Conservation (phyloP, 2,113 vertebrate genomes). For the Malurus elegans region DNA sequence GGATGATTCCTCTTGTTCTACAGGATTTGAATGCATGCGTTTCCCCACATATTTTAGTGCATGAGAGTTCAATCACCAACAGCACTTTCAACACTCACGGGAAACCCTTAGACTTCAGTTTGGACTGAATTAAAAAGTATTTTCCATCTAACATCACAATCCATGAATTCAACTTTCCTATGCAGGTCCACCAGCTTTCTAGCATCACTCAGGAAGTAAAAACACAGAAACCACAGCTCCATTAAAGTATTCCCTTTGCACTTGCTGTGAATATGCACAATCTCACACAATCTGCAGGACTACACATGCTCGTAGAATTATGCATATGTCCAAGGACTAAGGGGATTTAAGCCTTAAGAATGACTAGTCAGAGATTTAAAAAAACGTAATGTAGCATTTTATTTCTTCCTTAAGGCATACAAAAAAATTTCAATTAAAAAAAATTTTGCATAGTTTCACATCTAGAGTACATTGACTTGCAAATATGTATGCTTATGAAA, state of each 20-base stretch:
- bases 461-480: background rate
- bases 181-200: background rate
- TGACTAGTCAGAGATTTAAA: background rate
- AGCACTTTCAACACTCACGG: background rate
- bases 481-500: background rate
- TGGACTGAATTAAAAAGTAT: background rate
- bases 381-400: background rate
- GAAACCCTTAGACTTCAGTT: background rate
- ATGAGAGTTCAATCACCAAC: background rate
- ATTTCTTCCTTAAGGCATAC: background rate
- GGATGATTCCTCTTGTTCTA: background rate
- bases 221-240: background rate
- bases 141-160: background rate
- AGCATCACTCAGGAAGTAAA: background rate
- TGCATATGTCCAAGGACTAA: background rate
- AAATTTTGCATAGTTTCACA: background rate
- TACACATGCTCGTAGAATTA: background rate
- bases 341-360: constrained; percentile 14
- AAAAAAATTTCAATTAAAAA: background rate
- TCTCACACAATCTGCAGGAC: background rate
- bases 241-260: background rate
- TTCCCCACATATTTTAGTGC: background rate
- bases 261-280: background rate
- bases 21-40: background rate
- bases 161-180: background rate